These are phyloP conservation scores for Hemiscyllium ocellatum DNA, from an alignment of 2,113 vertebrate species.

Conservation along the genomic window DNA sequence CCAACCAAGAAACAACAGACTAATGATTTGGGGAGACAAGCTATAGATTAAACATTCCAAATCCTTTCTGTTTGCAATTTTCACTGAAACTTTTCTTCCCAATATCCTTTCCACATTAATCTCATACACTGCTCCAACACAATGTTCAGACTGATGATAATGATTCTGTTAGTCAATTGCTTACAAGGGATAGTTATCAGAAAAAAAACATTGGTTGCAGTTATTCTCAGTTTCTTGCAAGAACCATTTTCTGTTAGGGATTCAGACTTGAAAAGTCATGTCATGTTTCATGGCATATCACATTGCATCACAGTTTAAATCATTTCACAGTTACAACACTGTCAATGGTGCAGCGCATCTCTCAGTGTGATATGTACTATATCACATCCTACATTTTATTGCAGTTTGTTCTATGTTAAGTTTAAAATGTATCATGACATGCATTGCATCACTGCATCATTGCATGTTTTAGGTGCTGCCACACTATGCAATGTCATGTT, in stretches of 20 bases:
- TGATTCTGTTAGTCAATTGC: background rate
- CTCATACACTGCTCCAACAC: background rate
- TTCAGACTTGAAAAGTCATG: background rate
- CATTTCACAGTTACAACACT: background rate
- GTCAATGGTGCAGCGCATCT: background rate
- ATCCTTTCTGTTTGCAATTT: background rate
- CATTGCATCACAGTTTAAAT: no score
- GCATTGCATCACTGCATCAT: no score
- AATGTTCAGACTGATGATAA: background rate
- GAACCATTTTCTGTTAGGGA: background rate
- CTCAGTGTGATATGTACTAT: background rate
- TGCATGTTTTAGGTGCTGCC: background rate
- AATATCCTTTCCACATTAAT: background rate
- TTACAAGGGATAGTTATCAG: background rate
- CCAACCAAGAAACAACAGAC: background rate
- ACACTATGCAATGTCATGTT: background rate
- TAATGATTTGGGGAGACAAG: background rate
- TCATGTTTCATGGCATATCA: background rate
- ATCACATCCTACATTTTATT: background rate
- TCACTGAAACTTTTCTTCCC: background rate
- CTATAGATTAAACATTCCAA: background rate
- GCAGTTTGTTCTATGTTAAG: background rate
- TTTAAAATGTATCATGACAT: background rate
- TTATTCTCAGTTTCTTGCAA: background rate
- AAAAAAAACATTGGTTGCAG: background rate